Conservation (phyloP, 2,113 vertebrate species). For the Ictalurus punctatus region DNA sequence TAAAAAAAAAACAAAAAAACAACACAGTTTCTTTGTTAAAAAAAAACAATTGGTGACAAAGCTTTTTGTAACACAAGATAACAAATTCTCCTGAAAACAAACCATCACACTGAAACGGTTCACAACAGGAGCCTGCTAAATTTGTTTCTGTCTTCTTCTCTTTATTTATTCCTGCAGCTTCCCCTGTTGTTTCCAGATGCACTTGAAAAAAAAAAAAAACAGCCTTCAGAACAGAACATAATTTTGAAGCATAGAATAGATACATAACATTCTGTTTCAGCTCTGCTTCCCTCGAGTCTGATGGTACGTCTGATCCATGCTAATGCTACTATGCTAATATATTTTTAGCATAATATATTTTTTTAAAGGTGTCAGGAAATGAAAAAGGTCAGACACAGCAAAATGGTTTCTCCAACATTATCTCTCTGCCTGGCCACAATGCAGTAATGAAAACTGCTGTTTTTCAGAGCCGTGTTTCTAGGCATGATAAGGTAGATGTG, state of each 20-base stretch:
- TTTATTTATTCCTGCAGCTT: constrained; percentile 50
- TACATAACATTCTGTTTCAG: constrained; percentile 50
- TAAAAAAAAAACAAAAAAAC: too few relatives aligned
- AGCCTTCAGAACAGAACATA: constrained; percentile 39
- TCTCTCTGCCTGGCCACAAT: constrained; percentile 60
- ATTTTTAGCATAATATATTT: constrained; percentile 20
- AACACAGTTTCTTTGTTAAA: too few relatives aligned
- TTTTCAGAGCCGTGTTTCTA: constrained; percentile 51
- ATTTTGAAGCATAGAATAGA: constrained; percentile 38
- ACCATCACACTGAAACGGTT: constrained; percentile 39
- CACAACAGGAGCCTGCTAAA: constrained; percentile 47
- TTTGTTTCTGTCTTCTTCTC: constrained; percentile 43
- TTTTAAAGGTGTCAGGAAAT: constrained; percentile 43
- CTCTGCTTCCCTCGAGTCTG: constrained; percentile 56
- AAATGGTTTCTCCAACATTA: constrained; percentile 56
- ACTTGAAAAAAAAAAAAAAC: constrained; percentile 36
- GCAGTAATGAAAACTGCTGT: constrained; percentile 62
- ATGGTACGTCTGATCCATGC: constrained; percentile 63
- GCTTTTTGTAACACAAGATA: constrained; percentile 26
- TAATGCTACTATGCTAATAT: constrained; percentile 57
- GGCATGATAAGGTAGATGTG: constrained; percentile 50
- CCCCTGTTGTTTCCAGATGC: constrained; percentile 50
- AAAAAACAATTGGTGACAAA: constrained; percentile 20
- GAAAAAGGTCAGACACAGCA: constrained; percentile 56
- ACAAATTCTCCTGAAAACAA: constrained; percentile 52